Base-by-base conservation (phyloP, 2,797 vertebrate species). In the Acestrorhynchus altus region DNA sequence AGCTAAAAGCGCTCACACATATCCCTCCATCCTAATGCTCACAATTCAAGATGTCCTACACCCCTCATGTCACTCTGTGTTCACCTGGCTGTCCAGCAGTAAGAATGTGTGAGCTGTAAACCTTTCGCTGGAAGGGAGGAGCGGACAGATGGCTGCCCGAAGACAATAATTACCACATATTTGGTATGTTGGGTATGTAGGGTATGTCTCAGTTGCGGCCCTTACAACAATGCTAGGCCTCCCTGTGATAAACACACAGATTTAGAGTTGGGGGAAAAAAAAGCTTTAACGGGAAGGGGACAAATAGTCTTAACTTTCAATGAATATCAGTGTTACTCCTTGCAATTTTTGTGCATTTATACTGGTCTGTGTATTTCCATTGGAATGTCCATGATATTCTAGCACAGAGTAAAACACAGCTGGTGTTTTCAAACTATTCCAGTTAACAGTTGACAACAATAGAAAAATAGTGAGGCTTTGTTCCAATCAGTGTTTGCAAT, bases 81-180 rank as follows among this genome's bases (percentile, higher is more conserved):
- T 81, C 44, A 74, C 72, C 83, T 86, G 88, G 88, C 80, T 86
- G 88, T 83, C 82, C 87, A 83, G 83, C 85, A 84, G 76, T 77
- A 90, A 87, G 90, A 92, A 93, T 91, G 89, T 61, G 79, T 83
- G 88, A 89, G 88, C 88, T 89, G 90, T 90, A 91, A 90, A 94
- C 28, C 26, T 28, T 11, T 91, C 88, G 89, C 87, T 91, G 85
- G 77, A 91, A 87, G 87, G 86, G 81, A 87, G 88, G 87, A 91
- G 88, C 88, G 91, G 90, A 94, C 89, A 93, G 91, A 92, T 91
- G 89, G 91, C 87, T 85, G 83, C 77, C 87, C 85, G 86, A 91
- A 91, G 88, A 90, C 90, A 92, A 92, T 93, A 93, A 93, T 93
- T 93, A 93, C 87, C 89, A 90, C 89, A 93, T 93, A 91, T 86